Percentiles rank a stretch among this genome's conserved stretches.
Conservation (phyloP, 2,888 invertebrate genomes). For the Phalera bucephala region DNA sequence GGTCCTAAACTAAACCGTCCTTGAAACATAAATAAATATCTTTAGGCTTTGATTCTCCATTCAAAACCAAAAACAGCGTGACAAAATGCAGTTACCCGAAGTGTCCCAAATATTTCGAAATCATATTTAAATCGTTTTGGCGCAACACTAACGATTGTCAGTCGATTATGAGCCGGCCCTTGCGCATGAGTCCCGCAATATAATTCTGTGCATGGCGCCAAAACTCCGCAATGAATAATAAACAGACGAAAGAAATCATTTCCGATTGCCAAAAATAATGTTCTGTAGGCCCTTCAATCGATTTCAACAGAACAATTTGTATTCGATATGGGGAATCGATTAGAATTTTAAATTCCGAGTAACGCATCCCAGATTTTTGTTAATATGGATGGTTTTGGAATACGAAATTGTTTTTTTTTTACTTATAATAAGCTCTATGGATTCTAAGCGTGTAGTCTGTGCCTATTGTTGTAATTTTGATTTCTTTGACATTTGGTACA, state of each 20-base stretch:
- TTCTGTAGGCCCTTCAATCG: slow-evolving; percentile 26
- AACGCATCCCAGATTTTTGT: slow-evolving; percentile 60
- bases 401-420: slow-evolving; percentile 50
- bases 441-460: slow-evolving; percentile 34
- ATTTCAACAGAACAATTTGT: slow-evolving; percentile 44
- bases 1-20: no score
- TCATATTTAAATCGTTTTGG: slow-evolving; percentile 25
- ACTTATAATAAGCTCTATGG: slow-evolving; percentile 34
- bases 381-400: slow-evolving; percentile 60
- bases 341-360: slow-evolving; percentile 57
- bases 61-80: background rate
- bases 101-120: slow-evolving; percentile 13
- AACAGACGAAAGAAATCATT: slow-evolving; percentile 44
- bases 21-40: background rate
- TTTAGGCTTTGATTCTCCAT: slow-evolving; percentile 6
- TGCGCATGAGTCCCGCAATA: slow-evolving; percentile 24
- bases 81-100: slow-evolving; percentile 7
- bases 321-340: slow-evolving; percentile 39
- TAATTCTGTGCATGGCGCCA: slow-evolving; percentile 38
- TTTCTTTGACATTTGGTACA: slow-evolving; percentile 15
- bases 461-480: slow-evolving; percentile 36
- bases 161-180: slow-evolving; percentile 22
- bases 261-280: slow-evolving; percentile 55
- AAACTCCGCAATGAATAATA: slow-evolving; percentile 44
- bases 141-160: slow-evolving; percentile 26